A percentile compares a stretch with the other conserved stretches of the same genome.
Evolutionary conservation across 2,888 invertebrate species (phyloP).

Genomic region (Epistrophe grossulariae): DNA sequence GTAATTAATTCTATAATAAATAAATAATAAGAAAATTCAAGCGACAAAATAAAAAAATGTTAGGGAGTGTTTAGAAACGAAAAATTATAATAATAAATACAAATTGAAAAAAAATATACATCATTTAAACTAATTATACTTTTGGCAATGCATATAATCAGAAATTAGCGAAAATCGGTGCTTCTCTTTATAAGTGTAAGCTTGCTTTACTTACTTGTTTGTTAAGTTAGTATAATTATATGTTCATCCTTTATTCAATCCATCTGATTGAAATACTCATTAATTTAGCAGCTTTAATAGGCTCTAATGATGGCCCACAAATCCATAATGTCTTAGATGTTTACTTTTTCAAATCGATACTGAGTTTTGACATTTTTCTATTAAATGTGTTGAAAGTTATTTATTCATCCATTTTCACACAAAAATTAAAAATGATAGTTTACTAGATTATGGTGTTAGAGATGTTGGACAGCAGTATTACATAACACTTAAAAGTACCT

Average conservation of each 20-base stretch:
- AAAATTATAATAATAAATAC: slow-evolving; percentile 44
- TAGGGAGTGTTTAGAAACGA: slow-evolving; percentile 50
- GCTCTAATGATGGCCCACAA: no score
- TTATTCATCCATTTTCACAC: no score
- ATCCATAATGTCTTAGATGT: no score
- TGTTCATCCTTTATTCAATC: not conserved
- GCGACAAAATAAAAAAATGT: slow-evolving; percentile 48
- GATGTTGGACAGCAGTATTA: no score
- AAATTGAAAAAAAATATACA: slow-evolving; percentile 60
- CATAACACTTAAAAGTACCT: no score
- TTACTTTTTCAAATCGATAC: no score
- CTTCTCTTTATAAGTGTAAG: slow-evolving; percentile 35
- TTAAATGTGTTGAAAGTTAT: no score
- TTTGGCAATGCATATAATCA: slow-evolving; percentile 74
- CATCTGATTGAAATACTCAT: not conserved
- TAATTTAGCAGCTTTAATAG: not conserved
- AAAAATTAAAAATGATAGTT: no score
- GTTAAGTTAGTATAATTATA: not conserved
- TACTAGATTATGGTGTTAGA: no score
- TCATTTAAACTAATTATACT: slow-evolving; percentile 71
- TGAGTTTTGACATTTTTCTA: no score
- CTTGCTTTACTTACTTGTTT: not conserved
- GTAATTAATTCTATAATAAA: slow-evolving; percentile 51
- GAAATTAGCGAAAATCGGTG: slow-evolving; percentile 63
- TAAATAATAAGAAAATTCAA: slow-evolving; percentile 55